Base-by-base conservation (phyloP, 2,797 vertebrate genomes). In the Lepilemur septentrionalis region DNA sequence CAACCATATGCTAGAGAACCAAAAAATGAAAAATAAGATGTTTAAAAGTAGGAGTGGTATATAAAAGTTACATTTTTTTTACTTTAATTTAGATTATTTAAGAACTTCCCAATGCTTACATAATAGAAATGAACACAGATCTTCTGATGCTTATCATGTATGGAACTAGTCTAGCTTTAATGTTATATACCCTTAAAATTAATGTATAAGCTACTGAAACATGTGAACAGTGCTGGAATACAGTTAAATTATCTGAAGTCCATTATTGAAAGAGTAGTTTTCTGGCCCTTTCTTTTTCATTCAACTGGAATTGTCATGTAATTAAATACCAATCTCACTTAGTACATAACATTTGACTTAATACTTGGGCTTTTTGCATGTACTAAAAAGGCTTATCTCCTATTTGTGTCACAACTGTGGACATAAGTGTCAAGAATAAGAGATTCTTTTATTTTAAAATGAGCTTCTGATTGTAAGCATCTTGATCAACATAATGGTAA, bases 291-390 rank as follows among this genome's bases (percentile, higher is more conserved):
- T 57, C 76, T 87, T 87, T 95, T 95, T 92, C 35, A 46, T 89
- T 89, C 80, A 95, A 41, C 35, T 48, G 3, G 48, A 89, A 13
- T 96, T 96, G 94, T 96, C 89, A 97, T 91, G 55, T 95, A 84
- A 67, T 97, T 97, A 94, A 97, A 93, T 86, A 96, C 79, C 23
- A 84, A 28, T 80, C 41, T 95, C 52, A 83, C 75, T 87, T 96
- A 91, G 65, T 93, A 95, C 41, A 93, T 87, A 83, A n/a, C 92
- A 91, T 97, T 80, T 90, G 92, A 97, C 75, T 96, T 94, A 93
- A 78, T 73, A 87, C 61, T 93, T 96, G 81, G 17, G 55, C 28
- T 94, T 96, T 95, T 76, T 91, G 28, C 73, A 48, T 92, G 84
- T 94, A 93, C 57, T 87, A 92, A 97, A 91, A 93, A 94, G 88